Base-by-base conservation (phyloP, 1,140 invertebrate species). In the Lepidurus packardi region DNA sequence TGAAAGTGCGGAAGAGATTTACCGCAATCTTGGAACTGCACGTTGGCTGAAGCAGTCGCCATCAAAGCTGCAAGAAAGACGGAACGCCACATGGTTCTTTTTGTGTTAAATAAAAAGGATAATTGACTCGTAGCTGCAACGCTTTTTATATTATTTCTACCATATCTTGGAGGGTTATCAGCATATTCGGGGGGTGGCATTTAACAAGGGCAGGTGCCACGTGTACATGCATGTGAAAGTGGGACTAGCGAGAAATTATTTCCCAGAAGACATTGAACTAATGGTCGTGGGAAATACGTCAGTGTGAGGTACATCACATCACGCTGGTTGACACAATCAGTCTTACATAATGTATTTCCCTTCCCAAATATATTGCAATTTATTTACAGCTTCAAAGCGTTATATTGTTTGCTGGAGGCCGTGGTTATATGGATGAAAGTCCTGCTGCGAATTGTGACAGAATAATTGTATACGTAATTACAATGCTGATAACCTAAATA, bases 401-500 rank as follows among this genome's bases (percentile, higher is more conserved):
- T 65, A 16, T 0, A 13, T 65, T 3, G 16, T 65, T 65, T 65
- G 21, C 16, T 16, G 13, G 21, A 65, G 13, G 45, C 34, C 34
- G 45, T 47, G 10, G 16, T 65, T n/a, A 13, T 65, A n/a, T n/a
- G 13, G 53, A 21, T 7, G 53, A 65, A 13, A 65, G 16, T 21
- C 13, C 21, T 13, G 53, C 53, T 7, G 53, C 53, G 8, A 65
- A 65, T 21, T 65, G 53, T 1, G 53, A 65, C 8, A 65, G 53
- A 16, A 65, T 65, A n/a, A 65, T 21, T 21, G 53, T 65, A 21
- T 65, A 65, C 8, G 53, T 65, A 65, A 65, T 65, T 21, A 65
- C 53, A 21, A 65, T 65, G 7, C 53, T 65, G 53, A 65, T 65
- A n/a, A 65, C 53, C 53, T 65, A 11, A 65, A 65, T 65, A 65